These are phyloP conservation scores for Manis pentadactyla DNA, from an alignment of 2,797 vertebrate genomes.

Conservation along the genomic window DNA sequence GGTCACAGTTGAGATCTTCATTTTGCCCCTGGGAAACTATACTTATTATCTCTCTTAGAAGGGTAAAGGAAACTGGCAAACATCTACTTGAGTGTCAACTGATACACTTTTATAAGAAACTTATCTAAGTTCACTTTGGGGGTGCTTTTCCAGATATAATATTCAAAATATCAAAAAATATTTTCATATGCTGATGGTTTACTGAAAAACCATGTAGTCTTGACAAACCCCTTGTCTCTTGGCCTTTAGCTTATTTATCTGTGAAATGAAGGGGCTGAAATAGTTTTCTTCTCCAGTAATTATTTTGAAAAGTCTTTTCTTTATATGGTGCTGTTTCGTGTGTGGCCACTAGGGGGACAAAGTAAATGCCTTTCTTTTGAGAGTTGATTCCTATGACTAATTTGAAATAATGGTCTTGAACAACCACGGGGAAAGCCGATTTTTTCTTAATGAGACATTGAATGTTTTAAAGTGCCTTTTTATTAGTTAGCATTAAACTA, in stretches of 20 bases:
- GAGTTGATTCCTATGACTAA: background rate
- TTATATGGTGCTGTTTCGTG: constrained; percentile 6
- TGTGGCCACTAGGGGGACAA: constrained; percentile 75
- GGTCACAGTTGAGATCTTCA: constrained; percentile 34
- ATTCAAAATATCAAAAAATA: background rate
- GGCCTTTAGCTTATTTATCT: constrained; percentile 11
- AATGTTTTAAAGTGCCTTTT: constrained; percentile 61
- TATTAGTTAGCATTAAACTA: constrained; percentile 64
- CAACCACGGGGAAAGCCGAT: background rate
- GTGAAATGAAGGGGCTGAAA: background rate
- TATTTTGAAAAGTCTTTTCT: background rate
- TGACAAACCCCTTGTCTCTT: background rate
- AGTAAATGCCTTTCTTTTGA: background rate
- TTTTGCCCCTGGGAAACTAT: background rate
- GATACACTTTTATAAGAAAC: background rate
- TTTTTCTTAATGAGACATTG: constrained; percentile 62
- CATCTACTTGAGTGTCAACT: background rate
- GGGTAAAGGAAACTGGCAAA: background rate
- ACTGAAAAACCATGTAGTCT: background rate
- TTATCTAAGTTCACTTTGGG: background rate
- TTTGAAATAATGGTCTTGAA: background rate
- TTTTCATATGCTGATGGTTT: background rate
- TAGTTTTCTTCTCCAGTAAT: background rate
- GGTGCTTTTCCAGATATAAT: background rate
- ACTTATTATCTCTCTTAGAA: constrained; percentile 24